Evolutionary conservation across 1,140 invertebrate genomes (phyloP).

Genomic region (Drosophila littoralis): DNA sequence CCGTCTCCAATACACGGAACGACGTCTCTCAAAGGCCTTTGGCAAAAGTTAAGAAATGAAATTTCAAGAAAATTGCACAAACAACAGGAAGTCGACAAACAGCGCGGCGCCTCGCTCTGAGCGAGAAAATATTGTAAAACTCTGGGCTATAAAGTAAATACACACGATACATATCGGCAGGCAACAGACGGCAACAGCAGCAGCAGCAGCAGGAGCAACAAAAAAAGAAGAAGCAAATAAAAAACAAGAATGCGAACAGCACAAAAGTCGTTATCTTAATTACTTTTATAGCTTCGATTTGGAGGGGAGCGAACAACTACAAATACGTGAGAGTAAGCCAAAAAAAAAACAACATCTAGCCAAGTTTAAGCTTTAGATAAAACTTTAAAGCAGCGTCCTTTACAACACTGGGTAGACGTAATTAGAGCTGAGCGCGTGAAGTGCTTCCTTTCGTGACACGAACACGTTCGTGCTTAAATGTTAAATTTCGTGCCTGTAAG

Average conservation of each 20-base stretch:
- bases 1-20: constrained; percentile 51
- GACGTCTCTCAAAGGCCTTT: constrained; percentile 47
- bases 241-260: constrained; percentile 47
- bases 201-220: not conserved
- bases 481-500: too few relatives aligned
- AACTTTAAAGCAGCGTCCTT: constrained; percentile 22
- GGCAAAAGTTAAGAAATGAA: constrained; percentile 82
- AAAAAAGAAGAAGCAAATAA: not conserved
- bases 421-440: not conserved
- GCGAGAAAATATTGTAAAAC: constrained; percentile 77
- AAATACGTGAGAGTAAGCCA: constrained; percentile 11
- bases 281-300: constrained; percentile 82
- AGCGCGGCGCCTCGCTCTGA: not conserved
- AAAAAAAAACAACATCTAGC: not conserved
- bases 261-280: constrained; percentile 82
- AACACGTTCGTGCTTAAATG: not conserved
- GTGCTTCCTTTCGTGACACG: not conserved
- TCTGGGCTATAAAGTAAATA: constrained; percentile 75
- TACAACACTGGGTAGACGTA: not conserved
- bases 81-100: constrained; percentile 66
- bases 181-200: not conserved
- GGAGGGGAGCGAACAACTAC: constrained; percentile 34
- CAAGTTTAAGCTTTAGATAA: constrained; percentile 19
- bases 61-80: constrained; percentile 82
- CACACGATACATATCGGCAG: constrained; percentile 73